Base-by-base conservation (phyloP, 2,113 vertebrate genomes). In the Stictonetta naevosa region DNA sequence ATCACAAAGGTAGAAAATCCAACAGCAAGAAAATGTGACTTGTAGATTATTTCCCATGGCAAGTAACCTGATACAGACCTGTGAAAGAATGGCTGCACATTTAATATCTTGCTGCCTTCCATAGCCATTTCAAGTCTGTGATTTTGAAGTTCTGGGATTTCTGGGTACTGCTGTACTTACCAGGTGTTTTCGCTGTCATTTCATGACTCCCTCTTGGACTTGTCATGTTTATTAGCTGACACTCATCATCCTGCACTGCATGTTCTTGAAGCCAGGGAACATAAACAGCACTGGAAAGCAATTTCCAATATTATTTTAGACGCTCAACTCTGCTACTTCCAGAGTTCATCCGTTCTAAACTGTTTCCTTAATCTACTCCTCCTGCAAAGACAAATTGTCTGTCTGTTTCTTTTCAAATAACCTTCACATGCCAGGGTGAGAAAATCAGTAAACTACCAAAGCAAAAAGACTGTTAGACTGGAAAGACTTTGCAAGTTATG, bases 391-490 rank as follows among this genome's bases (percentile, higher is more conserved):
- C 66, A 95, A 88, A 71, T 91, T 87, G n/a, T 84, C 68, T 93
- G 64, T 36, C 82, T 97, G 66, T 59, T 97, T 94, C 85, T 93
- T 68, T 94, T 95, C 90, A 95, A 90, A 96, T 88, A 89, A 69
- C 55, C 53, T 97, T 95, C 50, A 48, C 48, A 83, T 88, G 86
- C 50, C 56, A 92, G 36, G 23, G 31, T 83, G 62, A 96, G 59
- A 23, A 90, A 97, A 93, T 63, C 46, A 81, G 53, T 83, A 69
- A 97, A 52, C 79, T 52, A 36, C 13, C 22, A 76, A 76, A 93
- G 53, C 74, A 79, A 77, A 94, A 86, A 64, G 29, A 72, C 76
- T 82, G 23, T 71, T 72, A 76, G 63, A 62, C 44, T 81, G 38
- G 52, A 75, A 92, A 86, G 46, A 62, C 79, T 84, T 85, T 81